These are phyloP conservation scores for Tachypleus tridentatus DNA, from an alignment of 1,140 invertebrate species.

Conservation along the genomic window DNA sequence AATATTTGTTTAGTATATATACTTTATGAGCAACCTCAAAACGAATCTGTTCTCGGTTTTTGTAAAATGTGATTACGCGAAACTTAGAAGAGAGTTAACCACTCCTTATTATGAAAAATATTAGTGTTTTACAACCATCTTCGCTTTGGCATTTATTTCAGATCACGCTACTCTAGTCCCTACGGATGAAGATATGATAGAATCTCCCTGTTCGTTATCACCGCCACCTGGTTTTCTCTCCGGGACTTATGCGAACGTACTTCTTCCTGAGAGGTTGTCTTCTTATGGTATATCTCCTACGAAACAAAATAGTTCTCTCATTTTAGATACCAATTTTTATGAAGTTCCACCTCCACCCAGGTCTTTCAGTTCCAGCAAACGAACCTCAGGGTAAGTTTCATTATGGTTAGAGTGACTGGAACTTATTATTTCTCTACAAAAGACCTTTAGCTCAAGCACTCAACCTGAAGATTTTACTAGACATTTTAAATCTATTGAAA, in stretches of 20 bases:
- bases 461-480: too few species aligned
- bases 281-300: constrained; percentile 1
- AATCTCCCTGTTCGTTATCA: constrained; percentile 11
- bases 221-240: constrained; percentile 12
- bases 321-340: neutral
- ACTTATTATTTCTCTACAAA: neutral
- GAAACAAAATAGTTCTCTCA: neutral
- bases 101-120: too few species aligned
- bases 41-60: too few species aligned
- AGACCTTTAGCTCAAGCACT: too few species aligned
- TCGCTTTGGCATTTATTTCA: neutral
- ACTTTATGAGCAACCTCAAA: too few species aligned
- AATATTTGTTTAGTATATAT: too few species aligned
- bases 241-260: neutral
- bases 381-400: constrained; percentile 1
- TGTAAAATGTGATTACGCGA: too few species aligned
- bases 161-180: constrained; percentile 3
- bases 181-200: neutral
- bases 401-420: neutral
- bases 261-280: neutral
- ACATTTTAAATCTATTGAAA: too few species aligned
- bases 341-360: neutral
- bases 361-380: neutral
- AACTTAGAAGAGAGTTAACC: too few species aligned
- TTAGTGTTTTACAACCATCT: neutral